A percentile compares a stretch with the other conserved stretches of the same genome.
Conservation (phyloP, 2,113 vertebrate genomes). For the Tursiops truncatus region DNA sequence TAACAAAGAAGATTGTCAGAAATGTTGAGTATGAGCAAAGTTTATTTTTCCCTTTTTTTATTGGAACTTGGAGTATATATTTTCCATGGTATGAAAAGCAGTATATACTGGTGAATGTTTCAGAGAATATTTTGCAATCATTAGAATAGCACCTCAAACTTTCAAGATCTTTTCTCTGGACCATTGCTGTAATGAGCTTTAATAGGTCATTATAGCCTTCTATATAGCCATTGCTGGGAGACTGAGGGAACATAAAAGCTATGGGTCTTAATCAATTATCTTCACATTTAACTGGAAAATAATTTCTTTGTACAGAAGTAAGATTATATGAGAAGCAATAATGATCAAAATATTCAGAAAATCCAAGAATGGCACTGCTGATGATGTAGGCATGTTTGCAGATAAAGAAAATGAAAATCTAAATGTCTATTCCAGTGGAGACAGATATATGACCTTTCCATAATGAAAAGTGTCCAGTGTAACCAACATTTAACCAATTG, state of each 20-base stretch:
- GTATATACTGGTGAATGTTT: not conserved
- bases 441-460: not conserved
- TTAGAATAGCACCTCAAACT: not conserved
- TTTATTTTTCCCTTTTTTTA: not conserved
- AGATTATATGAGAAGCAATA: not conserved
- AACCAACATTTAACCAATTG: not conserved
- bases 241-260: not conserved
- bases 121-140: not conserved
- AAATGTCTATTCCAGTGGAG: not conserved
- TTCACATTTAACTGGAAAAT: not conserved
- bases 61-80: not conserved
- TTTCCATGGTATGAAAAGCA: not conserved
- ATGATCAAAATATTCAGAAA: conserved; percentile 10
- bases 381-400: not conserved
- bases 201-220: not conserved
- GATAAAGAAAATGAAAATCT: not conserved
- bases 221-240: not conserved
- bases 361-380: not conserved
- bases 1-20: not conserved
- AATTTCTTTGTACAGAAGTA: not conserved
- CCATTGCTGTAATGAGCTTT: not conserved
- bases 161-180: not conserved
- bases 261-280: not conserved
- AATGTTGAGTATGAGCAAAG: not conserved
- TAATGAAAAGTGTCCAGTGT: not conserved